phyloP scores from a whole-genome alignment of 1,140 invertebrate genomes.

The Halictus rubicundus region DNA sequence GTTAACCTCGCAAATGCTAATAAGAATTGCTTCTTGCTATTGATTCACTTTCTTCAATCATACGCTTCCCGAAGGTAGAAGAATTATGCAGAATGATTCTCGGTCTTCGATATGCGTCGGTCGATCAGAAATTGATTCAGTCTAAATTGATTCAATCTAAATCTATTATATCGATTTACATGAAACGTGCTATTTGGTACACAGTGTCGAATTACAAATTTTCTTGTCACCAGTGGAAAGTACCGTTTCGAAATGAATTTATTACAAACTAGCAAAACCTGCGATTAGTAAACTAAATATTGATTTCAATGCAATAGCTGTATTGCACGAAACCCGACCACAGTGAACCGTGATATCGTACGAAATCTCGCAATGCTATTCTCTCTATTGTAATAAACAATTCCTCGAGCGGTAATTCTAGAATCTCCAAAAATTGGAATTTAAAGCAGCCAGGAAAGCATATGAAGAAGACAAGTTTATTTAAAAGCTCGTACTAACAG shows the following conservation, averaged over 20 bases:
- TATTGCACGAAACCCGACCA: no score
- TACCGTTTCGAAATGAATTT: not conserved
- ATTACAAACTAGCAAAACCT: not conserved
- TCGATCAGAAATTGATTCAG: not conserved
- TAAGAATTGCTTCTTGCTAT: not conserved
- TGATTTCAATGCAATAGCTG: not conserved
- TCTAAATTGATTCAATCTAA: not conserved
- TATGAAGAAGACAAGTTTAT: no score
- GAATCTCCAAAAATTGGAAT: no score
- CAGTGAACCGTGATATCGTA: no score
- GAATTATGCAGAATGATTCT: conserved; percentile 35
- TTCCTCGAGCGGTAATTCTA: no score
- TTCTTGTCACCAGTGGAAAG: not conserved
- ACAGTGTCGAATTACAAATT: not conserved
- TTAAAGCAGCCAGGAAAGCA: no score
- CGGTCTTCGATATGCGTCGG: not conserved
- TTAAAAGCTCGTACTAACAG: no score
- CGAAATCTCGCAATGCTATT: no score
- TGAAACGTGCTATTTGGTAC: not conserved
- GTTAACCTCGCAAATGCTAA: not conserved
- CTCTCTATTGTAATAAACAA: no score
- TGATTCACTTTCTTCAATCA: not conserved
- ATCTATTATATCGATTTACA: not conserved
- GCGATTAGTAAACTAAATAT: not conserved
- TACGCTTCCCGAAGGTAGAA: not conserved